These are phyloP conservation scores for Pseudomyrmex dendroicus DNA, from an alignment of 1,140 invertebrate species.

Conservation along the genomic window DNA sequence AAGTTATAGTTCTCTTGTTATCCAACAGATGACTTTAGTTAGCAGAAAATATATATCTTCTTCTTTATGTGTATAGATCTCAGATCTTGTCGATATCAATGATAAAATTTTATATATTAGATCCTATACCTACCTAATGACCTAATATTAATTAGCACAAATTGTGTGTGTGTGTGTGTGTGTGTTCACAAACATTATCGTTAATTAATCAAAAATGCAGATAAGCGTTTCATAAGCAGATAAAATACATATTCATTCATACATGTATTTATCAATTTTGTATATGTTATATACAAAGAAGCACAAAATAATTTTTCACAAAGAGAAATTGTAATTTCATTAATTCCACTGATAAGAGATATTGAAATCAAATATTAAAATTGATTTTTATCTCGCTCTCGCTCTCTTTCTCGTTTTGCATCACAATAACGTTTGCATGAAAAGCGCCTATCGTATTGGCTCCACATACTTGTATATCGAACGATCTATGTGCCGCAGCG, in stretches of 20 bases:
- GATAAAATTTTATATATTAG: too few relatives aligned
- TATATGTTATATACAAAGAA: background rate
- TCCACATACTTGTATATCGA: too few relatives aligned
- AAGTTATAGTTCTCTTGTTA: slow-evolving; percentile 1
- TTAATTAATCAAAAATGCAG: too few relatives aligned
- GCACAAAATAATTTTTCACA: background rate
- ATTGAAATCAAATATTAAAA: background rate
- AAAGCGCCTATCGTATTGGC: background rate
- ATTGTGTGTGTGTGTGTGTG: too few relatives aligned
- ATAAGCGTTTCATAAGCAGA: background rate
- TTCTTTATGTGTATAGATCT: background rate
- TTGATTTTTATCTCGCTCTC: background rate
- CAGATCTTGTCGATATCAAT: too few relatives aligned
- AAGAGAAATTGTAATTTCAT: slow-evolving; percentile 7
- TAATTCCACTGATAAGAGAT: slow-evolving; percentile 2
- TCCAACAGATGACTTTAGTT: slow-evolving; percentile 23
- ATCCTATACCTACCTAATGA: too few relatives aligned
- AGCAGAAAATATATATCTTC: background rate
- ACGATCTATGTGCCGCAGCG: too few relatives aligned
- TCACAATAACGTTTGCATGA: background rate
- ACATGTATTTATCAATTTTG: background rate
- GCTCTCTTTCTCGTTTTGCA: background rate
- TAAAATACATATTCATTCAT: background rate
- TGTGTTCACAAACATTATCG: too few relatives aligned
- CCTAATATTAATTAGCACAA: too few relatives aligned